Base-by-base conservation (phyloP, 1,140 invertebrate genomes). In the Drosophila simulans region DNA sequence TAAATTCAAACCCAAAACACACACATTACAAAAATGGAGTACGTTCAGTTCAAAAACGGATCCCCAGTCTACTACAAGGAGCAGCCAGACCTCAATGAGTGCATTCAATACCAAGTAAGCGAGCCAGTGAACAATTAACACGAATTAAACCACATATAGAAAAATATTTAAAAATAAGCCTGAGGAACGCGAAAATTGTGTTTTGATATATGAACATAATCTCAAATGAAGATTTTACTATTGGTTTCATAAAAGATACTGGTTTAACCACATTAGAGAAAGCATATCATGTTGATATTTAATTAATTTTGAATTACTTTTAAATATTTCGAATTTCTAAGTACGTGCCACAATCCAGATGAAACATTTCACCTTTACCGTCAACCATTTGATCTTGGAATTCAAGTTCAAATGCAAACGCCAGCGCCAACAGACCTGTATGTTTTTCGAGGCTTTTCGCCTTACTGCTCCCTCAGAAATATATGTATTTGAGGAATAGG, bases 81-180 rank as follows among this genome's bases (percentile, higher is more conserved):
- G 72, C 83, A 90, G 81, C 89, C 91, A 83, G 91, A 92, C 79
- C 72, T 92, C 63, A 92, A 92, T 80, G 91, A 92, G 68, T 88
- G 86, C 76, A 92, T 92, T 91, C 91, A 92, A 92, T 92, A 92
- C 73, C 91, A 92, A 92, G 91, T 92, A 92, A 92, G 91, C 73
- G 39, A 76, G 13, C 12, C 27, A 53, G 31, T 56, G 46, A 58
- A 42, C 10, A 39, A 22, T 7, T 43, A 43, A 48, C 20, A 10
- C 7, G 2, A 31, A 42, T 22, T 8, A 25, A 39, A 17, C 4
- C 0, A 52, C 37, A 37, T n/a, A 1, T 17, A 8, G 13, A 43
- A n/a, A 51, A 2, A 4, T 35, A n/a, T 25, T 15, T 5, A 10
- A 5, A 2, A 22, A 15, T 10, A 5, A 7, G 22, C 13, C 13